Base-by-base conservation (phyloP, 2,797 vertebrate species). In the Diplodus puntazzo region DNA sequence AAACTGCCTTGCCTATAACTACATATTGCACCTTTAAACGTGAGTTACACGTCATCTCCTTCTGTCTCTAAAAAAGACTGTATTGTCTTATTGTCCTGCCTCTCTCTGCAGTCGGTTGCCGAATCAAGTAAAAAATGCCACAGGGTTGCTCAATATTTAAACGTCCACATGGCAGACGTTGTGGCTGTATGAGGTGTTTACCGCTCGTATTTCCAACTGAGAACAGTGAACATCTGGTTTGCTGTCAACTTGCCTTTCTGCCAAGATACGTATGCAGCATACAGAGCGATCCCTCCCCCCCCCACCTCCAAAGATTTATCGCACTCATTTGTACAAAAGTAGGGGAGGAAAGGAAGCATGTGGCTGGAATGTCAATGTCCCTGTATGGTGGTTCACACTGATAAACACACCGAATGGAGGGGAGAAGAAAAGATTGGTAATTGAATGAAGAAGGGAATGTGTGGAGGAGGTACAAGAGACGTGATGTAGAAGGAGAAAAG, bases 301-400 rank as follows among this genome's bases (percentile, higher is more conserved):
- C 25, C 25, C 25, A 2, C 20, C 49, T 55, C 54, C 74, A 27
- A 77, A 83, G 88, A 88, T 90, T 79, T 79, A 89, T 90, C 60
- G 45, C 75, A 60, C 49, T 80, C 77, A 83, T 90, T 90, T 87
- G 59, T 75, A 74, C 75, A 27, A 65, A 69, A 62, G 70, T 45
- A 58, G 25, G 72, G 69, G 65, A 63, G 57, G 80, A 78, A 63
- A 43, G 57, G 63, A 76, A 68, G 68, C 69, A 61, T 76, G 79
- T 72, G 87, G 45, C 52, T 72, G 30, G 88, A 87, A 88, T 88
- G 79, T 65, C 50, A 86, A 90, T 85, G 80, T 27, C 73, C 73
- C 30, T 16, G 30, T 71, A 64, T 58, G 43, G 53, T 1, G 52
- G 52, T 65, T 71, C 58, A 42, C 50, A 25, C 48, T 48, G 45